phyloP scores from a whole-genome alignment of 2,888 invertebrate species.

The Cerastis rubricosa region DNA sequence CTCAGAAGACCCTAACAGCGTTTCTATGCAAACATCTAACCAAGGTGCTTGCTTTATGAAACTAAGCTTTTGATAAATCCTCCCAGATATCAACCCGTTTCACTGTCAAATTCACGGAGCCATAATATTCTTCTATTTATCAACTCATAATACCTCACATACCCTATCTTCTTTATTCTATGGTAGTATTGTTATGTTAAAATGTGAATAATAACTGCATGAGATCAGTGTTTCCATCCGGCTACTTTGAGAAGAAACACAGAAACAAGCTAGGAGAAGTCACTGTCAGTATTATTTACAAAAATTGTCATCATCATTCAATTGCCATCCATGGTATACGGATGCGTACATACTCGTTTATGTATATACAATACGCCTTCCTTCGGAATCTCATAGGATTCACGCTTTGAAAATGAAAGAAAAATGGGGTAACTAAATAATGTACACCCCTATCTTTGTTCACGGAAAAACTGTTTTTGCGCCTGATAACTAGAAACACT shows the following conservation, averaged over 20 bases:
- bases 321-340: no score
- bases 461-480: no score
- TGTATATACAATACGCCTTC: neutral
- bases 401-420: neutral
- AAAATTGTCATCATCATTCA: neutral
- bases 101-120: conserved; percentile 70
- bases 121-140: conserved; percentile 64
- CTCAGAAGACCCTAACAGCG: neutral
- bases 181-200: conserved; percentile 6
- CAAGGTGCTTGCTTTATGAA: conserved; percentile 58
- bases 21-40: conserved; percentile 43
- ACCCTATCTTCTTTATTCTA: conserved; percentile 2
- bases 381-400: neutral
- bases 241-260: neutral
- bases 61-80: conserved; percentile 74
- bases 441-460: neutral
- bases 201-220: neutral
- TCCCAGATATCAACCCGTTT: conserved; percentile 72
- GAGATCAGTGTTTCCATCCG: neutral
- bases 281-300: neutral
- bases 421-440: neutral
- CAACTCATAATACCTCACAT: conserved; percentile 33
- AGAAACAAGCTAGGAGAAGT: neutral
- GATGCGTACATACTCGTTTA: no score
- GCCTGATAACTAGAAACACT: neutral